These are phyloP conservation scores for Lucinisca nassula DNA, from an alignment of 2,888 invertebrate species.

Conservation along the genomic window DNA sequence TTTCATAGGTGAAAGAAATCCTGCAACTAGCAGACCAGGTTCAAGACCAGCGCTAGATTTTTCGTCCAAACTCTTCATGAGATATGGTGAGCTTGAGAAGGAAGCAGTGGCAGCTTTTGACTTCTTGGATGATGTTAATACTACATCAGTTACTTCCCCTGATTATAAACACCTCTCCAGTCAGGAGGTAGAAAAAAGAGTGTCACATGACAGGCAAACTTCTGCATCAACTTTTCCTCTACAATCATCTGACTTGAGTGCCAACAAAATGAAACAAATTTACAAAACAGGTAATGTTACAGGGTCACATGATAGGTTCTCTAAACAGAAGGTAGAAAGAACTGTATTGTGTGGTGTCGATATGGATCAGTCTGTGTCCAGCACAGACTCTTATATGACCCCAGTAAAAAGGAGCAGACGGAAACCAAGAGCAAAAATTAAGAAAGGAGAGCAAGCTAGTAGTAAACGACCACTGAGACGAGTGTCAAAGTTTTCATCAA, in stretches of 20 bases:
- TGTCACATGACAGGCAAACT: background rate
- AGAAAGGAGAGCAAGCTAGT: conserved; percentile 35
- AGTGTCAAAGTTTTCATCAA: conserved; percentile 58
- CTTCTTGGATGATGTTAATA: conserved; percentile 79
- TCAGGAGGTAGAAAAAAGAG: background rate
- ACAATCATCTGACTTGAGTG: background rate
- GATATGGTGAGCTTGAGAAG: conserved; percentile 79
- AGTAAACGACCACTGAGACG: conserved; percentile 1
- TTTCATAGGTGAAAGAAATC: conserved; percentile 67
- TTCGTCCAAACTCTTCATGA: conserved; percentile 71
- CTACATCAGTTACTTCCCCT: conserved; percentile 53
- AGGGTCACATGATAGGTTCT: conserved; percentile 52
- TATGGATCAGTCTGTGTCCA: conserved; percentile 62
- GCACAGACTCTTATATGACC: conserved; percentile 55
- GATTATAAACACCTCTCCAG: background rate
- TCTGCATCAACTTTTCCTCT: background rate
- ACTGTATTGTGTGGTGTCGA: background rate
- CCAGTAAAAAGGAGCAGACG: conserved; percentile 62
- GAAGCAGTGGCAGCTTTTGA: conserved; percentile 83
- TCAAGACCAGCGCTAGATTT: conserved; percentile 74
- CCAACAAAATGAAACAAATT: background rate
- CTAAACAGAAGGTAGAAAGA: conserved; percentile 27
- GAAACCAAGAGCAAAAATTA: conserved; percentile 47
- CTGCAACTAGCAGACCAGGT: background rate
- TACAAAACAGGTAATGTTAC: conserved; percentile 52